Percentiles rank a stretch among this genome's conserved stretches.
phyloP scores from a whole-genome alignment of 2,888 invertebrate genomes.

The Lissonota sp. region DNA sequence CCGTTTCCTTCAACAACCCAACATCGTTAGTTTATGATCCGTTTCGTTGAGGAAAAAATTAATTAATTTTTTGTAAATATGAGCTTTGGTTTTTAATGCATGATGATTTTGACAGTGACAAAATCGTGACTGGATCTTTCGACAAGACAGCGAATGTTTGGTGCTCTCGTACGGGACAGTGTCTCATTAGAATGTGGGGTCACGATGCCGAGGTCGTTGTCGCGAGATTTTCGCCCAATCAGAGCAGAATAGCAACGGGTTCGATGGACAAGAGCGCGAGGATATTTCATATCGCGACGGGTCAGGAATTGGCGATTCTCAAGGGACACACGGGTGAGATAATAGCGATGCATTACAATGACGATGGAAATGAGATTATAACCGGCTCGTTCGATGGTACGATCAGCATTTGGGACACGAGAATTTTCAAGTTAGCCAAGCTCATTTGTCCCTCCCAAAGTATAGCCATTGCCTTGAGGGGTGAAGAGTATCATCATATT shows the following conservation, averaged over 20 bases:
- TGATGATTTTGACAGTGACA: slow-evolving; percentile 85
- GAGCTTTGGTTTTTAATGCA: background rate
- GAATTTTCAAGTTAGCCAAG: slow-evolving; percentile 85
- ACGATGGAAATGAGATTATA: slow-evolving; percentile 88
- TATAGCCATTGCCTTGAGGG: too few relatives aligned
- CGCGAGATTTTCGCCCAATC: slow-evolving; percentile 88
- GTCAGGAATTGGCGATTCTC: slow-evolving; percentile 87
- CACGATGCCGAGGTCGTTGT: slow-evolving; percentile 91
- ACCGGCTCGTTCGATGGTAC: slow-evolving; percentile 93
- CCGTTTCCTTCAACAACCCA: slow-evolving; percentile 91
- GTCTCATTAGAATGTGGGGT: slow-evolving; percentile 89
- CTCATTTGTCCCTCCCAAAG: background rate
- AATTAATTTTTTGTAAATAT: background rate
- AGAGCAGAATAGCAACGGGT: slow-evolving; percentile 89
- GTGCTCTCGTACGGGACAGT: slow-evolving; percentile 88
- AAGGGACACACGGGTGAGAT: slow-evolving; percentile 91
- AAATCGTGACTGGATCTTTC: slow-evolving; percentile 91
- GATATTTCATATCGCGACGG: slow-evolving; percentile 89
- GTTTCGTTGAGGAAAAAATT: background rate
- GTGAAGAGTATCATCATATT: too few relatives aligned
- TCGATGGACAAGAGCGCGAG: slow-evolving; percentile 91
- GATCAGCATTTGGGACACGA: slow-evolving; percentile 90
- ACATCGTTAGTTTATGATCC: slow-evolving; percentile 86
- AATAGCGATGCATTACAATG: slow-evolving; percentile 89
- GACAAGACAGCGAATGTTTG: slow-evolving; percentile 92